These are phyloP conservation scores for Labeo rohita DNA, from an alignment of 2,113 vertebrate genomes.

Conservation along the genomic window DNA sequence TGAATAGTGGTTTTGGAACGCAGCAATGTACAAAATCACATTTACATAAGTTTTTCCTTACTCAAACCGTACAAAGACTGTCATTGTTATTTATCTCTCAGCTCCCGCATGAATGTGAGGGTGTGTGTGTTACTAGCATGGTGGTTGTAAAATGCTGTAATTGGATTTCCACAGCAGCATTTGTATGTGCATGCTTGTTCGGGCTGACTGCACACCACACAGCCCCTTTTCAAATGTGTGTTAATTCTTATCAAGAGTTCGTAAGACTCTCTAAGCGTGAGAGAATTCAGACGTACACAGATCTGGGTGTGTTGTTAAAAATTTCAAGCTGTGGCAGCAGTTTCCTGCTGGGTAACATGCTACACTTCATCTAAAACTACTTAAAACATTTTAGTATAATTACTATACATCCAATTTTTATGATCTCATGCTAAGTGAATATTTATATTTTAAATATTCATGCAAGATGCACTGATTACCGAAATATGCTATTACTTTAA, in stretches of 20 bases:
- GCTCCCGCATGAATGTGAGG: background rate
- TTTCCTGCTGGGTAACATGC: background rate
- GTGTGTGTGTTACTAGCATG: background rate
- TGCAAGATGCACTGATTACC: background rate
- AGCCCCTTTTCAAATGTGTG: slow-evolving; percentile 55
- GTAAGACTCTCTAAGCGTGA: background rate
- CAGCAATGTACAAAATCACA: background rate
- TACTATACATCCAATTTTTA: background rate
- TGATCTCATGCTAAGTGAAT: background rate
- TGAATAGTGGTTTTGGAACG: background rate
- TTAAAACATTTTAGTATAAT: background rate
- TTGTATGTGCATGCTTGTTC: background rate
- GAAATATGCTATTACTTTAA: background rate
- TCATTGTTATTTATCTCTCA: background rate
- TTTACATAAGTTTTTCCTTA: background rate
- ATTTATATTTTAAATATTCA: background rate
- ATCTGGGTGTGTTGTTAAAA: background rate
- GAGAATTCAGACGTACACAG: background rate
- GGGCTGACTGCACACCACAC: slow-evolving; percentile 17
- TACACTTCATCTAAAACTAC: background rate
- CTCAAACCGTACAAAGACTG: background rate
- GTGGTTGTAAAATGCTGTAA: slow-evolving; percentile 16
- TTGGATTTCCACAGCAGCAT: slow-evolving; percentile 29
- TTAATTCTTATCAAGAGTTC: slow-evolving; percentile 15
- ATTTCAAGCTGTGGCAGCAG: background rate